Percentiles rank a stretch among this genome's conserved stretches.
phyloP scores from a whole-genome alignment of 2,113 vertebrate species.

The Sturnira hondurensis region DNA sequence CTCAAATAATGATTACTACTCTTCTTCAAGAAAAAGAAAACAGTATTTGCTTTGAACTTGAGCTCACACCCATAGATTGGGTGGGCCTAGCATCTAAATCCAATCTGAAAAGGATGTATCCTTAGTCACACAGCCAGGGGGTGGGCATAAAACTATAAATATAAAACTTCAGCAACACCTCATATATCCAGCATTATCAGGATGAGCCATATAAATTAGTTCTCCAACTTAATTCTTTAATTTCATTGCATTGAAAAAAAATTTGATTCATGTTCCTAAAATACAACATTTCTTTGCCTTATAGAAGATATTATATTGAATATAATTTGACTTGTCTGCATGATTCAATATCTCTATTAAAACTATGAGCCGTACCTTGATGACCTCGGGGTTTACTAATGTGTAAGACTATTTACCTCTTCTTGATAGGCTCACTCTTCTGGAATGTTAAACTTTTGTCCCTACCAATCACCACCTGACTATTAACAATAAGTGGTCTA shows the following conservation, averaged over 20 bases:
- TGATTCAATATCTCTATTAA: background rate
- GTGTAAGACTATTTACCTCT: background rate
- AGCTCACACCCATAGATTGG: background rate
- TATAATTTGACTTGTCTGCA: conserved; percentile 3
- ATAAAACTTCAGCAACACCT: background rate
- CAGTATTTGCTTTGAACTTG: background rate
- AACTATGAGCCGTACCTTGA: background rate
- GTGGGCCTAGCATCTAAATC: background rate
- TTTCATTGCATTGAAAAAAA: conserved; percentile 12
- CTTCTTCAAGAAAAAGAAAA: conserved; percentile 23
- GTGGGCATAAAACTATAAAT: background rate
- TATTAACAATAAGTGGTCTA: background rate
- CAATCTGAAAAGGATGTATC: background rate
- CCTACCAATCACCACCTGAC: conserved; percentile 4
- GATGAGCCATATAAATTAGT: background rate
- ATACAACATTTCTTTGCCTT: background rate
- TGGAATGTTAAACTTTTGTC: background rate
- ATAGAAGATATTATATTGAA: background rate
- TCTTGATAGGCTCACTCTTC: background rate
- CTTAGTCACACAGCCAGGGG: background rate
- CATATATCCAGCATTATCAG: background rate
- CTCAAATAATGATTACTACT: conserved; percentile 1
- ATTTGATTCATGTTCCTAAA: conserved; percentile 35
- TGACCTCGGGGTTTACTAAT: background rate
- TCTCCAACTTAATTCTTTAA: background rate